Conservation (phyloP, 2,113 vertebrate genomes). For the Tragulus kanchil region DNA sequence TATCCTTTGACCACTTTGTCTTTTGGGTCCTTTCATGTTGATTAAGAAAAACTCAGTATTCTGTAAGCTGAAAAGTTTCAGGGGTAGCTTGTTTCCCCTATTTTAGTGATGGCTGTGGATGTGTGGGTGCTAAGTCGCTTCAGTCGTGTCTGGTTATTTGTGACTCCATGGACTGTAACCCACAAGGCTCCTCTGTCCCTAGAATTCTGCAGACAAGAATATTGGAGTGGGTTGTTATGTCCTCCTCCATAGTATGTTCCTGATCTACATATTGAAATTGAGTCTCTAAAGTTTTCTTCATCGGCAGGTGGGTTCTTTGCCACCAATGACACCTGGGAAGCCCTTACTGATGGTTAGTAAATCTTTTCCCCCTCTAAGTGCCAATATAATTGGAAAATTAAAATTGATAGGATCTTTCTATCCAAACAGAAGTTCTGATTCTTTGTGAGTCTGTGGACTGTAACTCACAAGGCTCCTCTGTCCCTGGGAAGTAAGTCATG, state of each 20-base stretch:
- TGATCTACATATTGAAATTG: background rate
- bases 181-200: background rate
- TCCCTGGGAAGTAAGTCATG: background rate
- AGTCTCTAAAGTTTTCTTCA: background rate
- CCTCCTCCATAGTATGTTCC: background rate
- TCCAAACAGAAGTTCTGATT: background rate
- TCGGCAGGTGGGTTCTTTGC: background rate
- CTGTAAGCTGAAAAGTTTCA: background rate
- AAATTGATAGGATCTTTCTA: background rate
- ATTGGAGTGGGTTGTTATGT: background rate
- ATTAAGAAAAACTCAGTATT: background rate
- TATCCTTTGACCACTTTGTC: background rate
- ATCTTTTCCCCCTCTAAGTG: background rate
- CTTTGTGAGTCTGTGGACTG: no score
- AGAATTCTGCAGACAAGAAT: background rate
- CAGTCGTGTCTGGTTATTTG: background rate
- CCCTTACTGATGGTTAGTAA: background rate
- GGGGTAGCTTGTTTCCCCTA: background rate
- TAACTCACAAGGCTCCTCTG: no score
- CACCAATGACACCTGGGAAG: no score
- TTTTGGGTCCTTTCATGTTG: no score
- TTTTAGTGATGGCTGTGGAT: background rate
- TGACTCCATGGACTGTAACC: background rate
- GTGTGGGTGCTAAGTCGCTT: background rate
- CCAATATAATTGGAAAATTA: conserved; percentile 9